Evolutionary conservation across 2,113 vertebrate genomes (phyloP).

Genomic region (Gallinago jamesoni): DNA sequence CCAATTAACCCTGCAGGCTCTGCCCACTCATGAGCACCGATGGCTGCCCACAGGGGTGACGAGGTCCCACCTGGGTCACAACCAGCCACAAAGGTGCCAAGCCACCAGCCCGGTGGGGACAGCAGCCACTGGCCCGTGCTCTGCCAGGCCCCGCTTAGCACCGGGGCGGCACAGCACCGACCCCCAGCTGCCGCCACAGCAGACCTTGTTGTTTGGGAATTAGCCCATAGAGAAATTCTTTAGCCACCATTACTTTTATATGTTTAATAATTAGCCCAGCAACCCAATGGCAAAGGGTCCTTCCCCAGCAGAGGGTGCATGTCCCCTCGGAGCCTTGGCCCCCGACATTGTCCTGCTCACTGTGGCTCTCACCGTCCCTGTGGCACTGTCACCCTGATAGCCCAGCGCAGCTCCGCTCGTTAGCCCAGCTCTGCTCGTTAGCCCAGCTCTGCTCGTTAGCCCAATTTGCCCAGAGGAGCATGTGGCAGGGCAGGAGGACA

Average conservation of each 20-base stretch:
- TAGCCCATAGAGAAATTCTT: not conserved
- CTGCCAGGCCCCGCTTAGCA: not conserved
- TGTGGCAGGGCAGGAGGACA: not conserved
- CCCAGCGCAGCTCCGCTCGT: no score
- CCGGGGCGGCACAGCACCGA: not conserved
- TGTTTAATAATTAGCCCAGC: not conserved
- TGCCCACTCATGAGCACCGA: not conserved
- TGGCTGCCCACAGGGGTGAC: not conserved
- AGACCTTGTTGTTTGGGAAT: not conserved
- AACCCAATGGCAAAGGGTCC: not conserved
- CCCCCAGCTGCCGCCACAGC: accelerated
- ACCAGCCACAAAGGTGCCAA: not conserved
- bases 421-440: not conserved
- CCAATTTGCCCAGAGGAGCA: not conserved
- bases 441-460: not conserved
- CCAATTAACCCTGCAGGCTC: not conserved
- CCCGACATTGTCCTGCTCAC: not conserved
- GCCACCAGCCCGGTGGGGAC: not conserved
- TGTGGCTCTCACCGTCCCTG: no score
- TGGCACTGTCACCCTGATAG: no score
- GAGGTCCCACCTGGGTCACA: not conserved
- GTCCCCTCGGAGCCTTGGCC: accelerated
- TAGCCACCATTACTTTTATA: not conserved
- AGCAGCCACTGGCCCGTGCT: accelerated
- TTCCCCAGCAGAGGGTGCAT: not conserved